Evolutionary conservation across 2,888 invertebrate species (phyloP).

Genomic region (Belgica antarctica): DNA sequence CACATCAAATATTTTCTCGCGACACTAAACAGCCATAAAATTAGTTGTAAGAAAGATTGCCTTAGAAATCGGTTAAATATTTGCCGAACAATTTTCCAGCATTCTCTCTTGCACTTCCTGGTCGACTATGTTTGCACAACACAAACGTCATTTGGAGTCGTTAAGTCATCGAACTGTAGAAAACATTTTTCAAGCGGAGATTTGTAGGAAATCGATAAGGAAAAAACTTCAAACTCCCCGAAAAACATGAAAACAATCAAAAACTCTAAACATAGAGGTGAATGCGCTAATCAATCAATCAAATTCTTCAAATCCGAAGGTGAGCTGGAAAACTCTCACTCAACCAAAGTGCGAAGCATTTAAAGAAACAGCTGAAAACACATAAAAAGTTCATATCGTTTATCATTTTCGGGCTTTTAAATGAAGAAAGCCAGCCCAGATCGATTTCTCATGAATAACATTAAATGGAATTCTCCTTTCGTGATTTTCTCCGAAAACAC

Average conservation of each 20-base stretch:
- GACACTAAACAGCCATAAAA: not conserved
- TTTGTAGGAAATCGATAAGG: not conserved
- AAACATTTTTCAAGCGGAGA: not conserved
- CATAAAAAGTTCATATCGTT: slow-evolving; percentile 6
- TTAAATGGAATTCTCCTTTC: not conserved
- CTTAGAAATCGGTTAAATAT: not conserved
- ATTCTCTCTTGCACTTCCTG: not conserved
- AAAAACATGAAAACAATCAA: not conserved
- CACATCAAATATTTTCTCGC: not conserved
- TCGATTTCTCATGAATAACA: slow-evolving; percentile 4
- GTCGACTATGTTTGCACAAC: too few species aligned
- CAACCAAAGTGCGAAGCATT: not conserved
- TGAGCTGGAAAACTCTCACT: not conserved
- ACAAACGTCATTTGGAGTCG: too few species aligned
- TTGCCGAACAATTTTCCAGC: not conserved
- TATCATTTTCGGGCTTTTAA: not conserved
- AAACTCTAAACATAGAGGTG: too few species aligned
- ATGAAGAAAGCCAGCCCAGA: not conserved
- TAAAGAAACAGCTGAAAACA: too few species aligned
- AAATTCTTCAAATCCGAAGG: not conserved
- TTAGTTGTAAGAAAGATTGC: not conserved
- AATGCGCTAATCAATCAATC: slow-evolving; percentile 8
- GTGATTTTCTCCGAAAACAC: too few species aligned
- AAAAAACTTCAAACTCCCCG: not conserved
- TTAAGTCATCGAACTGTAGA: too few species aligned